Base-by-base conservation (phyloP, 2,888 invertebrate species). In the Gymnoscelis rufifasciata region DNA sequence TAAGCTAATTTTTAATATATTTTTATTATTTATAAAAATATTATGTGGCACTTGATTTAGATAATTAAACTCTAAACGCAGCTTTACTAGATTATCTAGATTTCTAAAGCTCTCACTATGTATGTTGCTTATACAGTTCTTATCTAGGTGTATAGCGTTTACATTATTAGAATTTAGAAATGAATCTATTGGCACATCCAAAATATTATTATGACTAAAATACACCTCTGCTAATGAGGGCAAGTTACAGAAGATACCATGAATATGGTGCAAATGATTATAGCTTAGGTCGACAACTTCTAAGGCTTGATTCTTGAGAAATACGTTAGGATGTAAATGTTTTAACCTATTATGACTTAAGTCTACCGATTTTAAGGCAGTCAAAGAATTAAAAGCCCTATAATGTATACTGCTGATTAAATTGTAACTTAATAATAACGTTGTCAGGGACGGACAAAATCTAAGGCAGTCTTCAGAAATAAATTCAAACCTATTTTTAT, bases 301-400 rank as follows among this genome's bases (percentile, higher is more conserved):
- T 56, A 97, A 78, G 53, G 92, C 91, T 64, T 93, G 92, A 74
- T 96, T 95, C 63, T 90, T 90, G 57, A 92, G 91, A 78, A 97
- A 96, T 10, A 94, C 92, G 57, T 91, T 90, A 30, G 93, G 89
- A 66, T 95, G 94, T 44, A 97, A 83, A 56, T 92, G 91, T 43
- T 95, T 93, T 41, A 96, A 93, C 72, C 94, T 93, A 78, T 97
- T 97, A 74, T 95, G 94, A 64, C 95, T 95, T 70, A 97, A 90
- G 76, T 96, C 95, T 62, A 97, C 83, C 2, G 94, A 93, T 77
- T 95, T 95, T 24, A 97, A 88, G 68, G 93, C 91, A 36, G 86
- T 89, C 39, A 97, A 84, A 6, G 93, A 93, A 57, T 90, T 86
- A 74, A 97, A 97, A 3, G 94, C 93, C 58, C 93, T 92, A 61